Evolutionary conservation across 2,888 invertebrate species (phyloP).

Genomic region (Cerastis rubricosa): DNA sequence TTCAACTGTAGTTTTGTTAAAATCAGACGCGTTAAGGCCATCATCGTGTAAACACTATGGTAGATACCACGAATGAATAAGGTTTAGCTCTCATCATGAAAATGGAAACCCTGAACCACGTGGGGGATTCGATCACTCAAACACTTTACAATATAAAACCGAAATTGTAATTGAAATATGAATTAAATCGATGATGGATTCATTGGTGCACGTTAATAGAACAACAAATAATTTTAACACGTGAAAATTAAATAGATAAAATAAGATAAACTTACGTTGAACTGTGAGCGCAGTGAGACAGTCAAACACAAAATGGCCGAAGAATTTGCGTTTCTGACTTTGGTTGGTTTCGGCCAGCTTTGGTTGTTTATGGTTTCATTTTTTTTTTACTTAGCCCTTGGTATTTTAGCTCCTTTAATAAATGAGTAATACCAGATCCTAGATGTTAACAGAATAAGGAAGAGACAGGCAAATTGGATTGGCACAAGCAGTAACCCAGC

Average conservation of each 20-base stretch:
- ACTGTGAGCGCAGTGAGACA: conserved; percentile 83
- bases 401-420: conserved; percentile 12
- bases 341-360: background rate
- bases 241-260: background rate
- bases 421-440: background rate
- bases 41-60: conserved; percentile 88
- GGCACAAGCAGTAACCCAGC: too few relatives aligned
- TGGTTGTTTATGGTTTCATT: conserved; percentile 15
- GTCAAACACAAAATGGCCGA: conserved; percentile 88
- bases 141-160: background rate
- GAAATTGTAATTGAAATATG: background rate
- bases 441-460: background rate
- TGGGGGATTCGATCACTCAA: conserved; percentile 66
- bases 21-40: conserved; percentile 88
- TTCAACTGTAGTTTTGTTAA: background rate
- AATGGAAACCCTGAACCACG: conserved; percentile 74
- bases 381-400: conserved; percentile 10
- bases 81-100: conserved; percentile 83
- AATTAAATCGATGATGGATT: background rate
- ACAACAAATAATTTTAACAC: background rate
- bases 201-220: background rate
- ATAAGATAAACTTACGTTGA: conserved; percentile 84
- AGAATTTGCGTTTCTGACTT: conserved; percentile 10
- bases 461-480: too few relatives aligned
- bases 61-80: conserved; percentile 89